A percentile compares a stretch with the other conserved stretches of the same genome.
These are phyloP conservation scores for human (Homo sapiens) DNA, from an alignment of 2,113 vertebrate genomes.

Conservation along the genomic window DNA sequence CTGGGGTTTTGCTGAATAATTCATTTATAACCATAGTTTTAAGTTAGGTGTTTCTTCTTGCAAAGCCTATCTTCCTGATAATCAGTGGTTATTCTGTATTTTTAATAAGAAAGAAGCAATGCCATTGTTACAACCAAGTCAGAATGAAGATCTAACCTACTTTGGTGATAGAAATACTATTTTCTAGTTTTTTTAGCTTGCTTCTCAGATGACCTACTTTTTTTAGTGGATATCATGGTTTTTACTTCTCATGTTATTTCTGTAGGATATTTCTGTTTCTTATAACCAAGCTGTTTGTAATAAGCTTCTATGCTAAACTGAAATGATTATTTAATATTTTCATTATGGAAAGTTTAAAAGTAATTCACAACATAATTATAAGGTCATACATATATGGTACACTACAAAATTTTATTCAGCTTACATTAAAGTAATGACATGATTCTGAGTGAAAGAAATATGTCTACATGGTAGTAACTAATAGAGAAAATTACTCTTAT, in stretches of 20 bases:
- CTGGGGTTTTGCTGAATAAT: background rate
- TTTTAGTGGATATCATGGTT: background rate
- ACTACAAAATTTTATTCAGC: slow-evolving; percentile 9
- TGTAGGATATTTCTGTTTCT: slow-evolving; percentile 33
- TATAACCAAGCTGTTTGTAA: slow-evolving; percentile 24
- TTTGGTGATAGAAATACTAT: slow-evolving; percentile 49
- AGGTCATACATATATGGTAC: background rate
- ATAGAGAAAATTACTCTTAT: background rate
- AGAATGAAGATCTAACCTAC: slow-evolving; percentile 42
- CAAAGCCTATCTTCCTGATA: background rate
- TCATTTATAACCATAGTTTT: background rate
- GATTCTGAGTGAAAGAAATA: background rate
- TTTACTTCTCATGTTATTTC: slow-evolving; percentile 47
- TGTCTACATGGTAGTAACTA: background rate
- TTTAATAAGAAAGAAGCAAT: background rate
- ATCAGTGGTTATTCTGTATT: background rate
- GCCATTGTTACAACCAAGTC: background rate
- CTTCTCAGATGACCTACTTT: slow-evolving; percentile 64
- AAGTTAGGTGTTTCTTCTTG: background rate
- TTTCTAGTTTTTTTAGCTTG: slow-evolving; percentile 36
- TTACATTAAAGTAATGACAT: background rate
- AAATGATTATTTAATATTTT: slow-evolving; percentile 30
- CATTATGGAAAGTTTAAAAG: background rate
- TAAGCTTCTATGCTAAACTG: background rate
- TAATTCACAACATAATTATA: slow-evolving; percentile 26